A percentile compares a stretch with the other conserved stretches of the same genome.
These are phyloP conservation scores for Myripristis jacobus DNA, from an alignment of 2,797 vertebrate species.

Conservation along the genomic window DNA sequence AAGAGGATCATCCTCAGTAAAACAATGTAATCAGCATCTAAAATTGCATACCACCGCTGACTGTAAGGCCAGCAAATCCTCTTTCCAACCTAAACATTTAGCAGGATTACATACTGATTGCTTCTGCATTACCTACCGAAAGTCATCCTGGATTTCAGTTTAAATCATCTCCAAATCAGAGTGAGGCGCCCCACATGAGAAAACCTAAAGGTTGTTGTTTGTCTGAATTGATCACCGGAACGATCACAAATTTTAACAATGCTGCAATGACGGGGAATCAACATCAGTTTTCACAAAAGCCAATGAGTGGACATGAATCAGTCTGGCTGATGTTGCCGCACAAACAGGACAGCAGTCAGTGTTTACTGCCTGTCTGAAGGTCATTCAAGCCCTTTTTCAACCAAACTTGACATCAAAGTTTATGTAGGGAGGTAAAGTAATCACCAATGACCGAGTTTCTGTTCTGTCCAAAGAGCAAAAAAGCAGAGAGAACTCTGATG, in stretches of 20 bases:
- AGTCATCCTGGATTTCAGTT: slow-evolving; percentile 53
- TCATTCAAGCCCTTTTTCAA: slow-evolving; percentile 10
- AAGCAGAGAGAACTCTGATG: too few relatives aligned
- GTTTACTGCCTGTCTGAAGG: slow-evolving; percentile 61
- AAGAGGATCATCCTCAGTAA: neutral
- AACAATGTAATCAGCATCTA: neutral
- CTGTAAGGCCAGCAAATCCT: neutral
- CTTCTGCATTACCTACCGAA: slow-evolving; percentile 46
- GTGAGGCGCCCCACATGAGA: slow-evolving; percentile 16
- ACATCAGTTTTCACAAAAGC: neutral
- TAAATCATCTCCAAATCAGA: slow-evolving; percentile 13
- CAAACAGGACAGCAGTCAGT: neutral
- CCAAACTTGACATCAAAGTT: neutral
- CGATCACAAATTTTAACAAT: too few relatives aligned
- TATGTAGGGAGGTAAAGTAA: too few relatives aligned
- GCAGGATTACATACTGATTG: neutral
- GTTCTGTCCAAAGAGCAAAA: neutral
- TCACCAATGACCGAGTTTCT: neutral
- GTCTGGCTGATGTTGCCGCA: neutral
- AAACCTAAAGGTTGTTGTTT: neutral
- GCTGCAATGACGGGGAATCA: neutral
- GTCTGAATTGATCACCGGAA: neutral
- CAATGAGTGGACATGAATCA: slow-evolving; percentile 25
- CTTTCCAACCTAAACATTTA: neutral
- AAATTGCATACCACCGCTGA: neutral